Percentiles rank a stretch among this genome's conserved stretches.
Evolutionary conservation across 2,113 vertebrate species (phyloP).

Genomic region (Odontesthes bonariensis): DNA sequence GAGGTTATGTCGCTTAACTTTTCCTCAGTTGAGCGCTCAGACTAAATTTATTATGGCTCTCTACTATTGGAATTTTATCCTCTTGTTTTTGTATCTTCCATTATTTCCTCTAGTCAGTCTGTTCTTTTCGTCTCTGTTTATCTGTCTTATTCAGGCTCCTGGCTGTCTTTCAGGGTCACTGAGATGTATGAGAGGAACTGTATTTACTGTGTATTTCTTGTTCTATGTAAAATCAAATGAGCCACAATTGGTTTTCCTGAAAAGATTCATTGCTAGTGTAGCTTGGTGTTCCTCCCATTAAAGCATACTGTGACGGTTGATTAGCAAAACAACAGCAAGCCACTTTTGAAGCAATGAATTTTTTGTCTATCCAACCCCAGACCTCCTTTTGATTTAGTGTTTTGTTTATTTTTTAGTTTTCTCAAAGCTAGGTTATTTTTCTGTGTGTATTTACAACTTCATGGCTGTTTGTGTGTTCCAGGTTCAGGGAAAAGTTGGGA

Average conservation of each 20-base stretch:
- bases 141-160: slow-evolving; percentile 19
- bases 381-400: slow-evolving; percentile 33
- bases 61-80: slow-evolving; percentile 36
- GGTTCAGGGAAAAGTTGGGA: slow-evolving; percentile 95
- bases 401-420: background rate
- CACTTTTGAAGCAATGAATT: slow-evolving; percentile 63
- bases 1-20: slow-evolving; percentile 43
- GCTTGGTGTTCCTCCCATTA: slow-evolving; percentile 56
- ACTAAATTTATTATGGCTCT: slow-evolving; percentile 44
- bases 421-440: background rate
- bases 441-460: slow-evolving; percentile 6
- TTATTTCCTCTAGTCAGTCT: slow-evolving; percentile 25
- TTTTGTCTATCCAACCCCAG: slow-evolving; percentile 65
- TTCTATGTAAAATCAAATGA: slow-evolving; percentile 50
- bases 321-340: slow-evolving; percentile 41
- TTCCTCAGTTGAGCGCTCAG: slow-evolving; percentile 40
- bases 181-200: slow-evolving; percentile 78
- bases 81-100: slow-evolving; percentile 25
- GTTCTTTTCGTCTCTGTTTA: slow-evolving; percentile 17
- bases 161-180: slow-evolving; percentile 64
- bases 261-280: slow-evolving; percentile 64
- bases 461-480: slow-evolving; percentile 67
- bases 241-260: slow-evolving; percentile 53
- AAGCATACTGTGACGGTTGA: background rate
- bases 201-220: slow-evolving; percentile 64